A percentile compares a stretch with the other conserved stretches of the same genome.
These are phyloP conservation scores for Coptotermes formosanus DNA, from an alignment of 1,140 invertebrate species.

Conservation along the genomic window DNA sequence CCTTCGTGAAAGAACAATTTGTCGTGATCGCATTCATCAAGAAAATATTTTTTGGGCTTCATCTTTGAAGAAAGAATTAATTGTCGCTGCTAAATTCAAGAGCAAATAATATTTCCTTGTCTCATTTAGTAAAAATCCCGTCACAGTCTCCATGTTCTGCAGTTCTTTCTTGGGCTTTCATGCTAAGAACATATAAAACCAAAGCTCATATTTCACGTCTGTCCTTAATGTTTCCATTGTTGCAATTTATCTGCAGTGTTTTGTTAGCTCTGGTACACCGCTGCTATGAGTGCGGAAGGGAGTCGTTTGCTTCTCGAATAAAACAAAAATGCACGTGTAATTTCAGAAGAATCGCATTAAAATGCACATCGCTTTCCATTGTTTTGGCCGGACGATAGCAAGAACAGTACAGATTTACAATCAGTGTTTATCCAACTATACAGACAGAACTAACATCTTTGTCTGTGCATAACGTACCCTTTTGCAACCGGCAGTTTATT, in stretches of 20 bases:
- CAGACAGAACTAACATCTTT: background rate
- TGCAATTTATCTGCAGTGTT: background rate
- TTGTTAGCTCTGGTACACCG: background rate
- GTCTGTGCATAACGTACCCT: background rate
- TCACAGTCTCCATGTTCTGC: no score
- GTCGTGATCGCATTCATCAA: no score
- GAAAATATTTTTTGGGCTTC: no score
- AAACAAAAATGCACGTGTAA: background rate
- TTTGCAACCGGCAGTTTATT: background rate
- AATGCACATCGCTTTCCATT: background rate
- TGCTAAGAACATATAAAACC: no score
- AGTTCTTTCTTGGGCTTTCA: no score
- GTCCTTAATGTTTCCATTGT: no score
- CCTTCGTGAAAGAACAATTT: no score
- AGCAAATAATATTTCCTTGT: no score
- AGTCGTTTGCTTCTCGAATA: background rate
- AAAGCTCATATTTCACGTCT: no score
- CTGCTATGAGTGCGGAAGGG: background rate
- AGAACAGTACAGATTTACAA: background rate
- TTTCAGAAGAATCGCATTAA: conserved; percentile 6
- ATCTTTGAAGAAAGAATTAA: no score
- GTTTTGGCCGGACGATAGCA: background rate
- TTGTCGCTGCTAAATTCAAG: no score
- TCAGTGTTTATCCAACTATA: background rate
- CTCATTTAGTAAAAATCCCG: no score